Percentiles rank a stretch among this genome's conserved stretches.
Conservation (phyloP, 2,888 invertebrate species). For the Aphidoletes aphidimyza region DNA sequence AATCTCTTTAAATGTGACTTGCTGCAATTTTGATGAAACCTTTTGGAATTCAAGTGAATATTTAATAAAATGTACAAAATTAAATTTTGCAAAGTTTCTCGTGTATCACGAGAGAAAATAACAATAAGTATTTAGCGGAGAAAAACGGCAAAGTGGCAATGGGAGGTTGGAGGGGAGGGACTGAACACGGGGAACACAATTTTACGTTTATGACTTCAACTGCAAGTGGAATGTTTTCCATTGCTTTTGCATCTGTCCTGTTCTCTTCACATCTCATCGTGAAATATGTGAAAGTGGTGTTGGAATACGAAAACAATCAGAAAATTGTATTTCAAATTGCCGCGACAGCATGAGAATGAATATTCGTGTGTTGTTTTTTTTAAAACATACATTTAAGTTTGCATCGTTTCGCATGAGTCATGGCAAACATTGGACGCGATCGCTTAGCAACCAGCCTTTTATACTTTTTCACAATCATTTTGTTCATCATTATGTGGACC, state of each 20-base stretch:
- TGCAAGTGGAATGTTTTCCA: not conserved
- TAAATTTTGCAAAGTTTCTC: not conserved
- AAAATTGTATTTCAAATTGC: not conserved
- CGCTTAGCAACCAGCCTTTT: too few species aligned
- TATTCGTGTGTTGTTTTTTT: too few species aligned
- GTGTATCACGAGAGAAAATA: not conserved
- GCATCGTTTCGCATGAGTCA: not conserved
- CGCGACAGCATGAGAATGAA: not conserved
- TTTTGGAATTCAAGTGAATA: constrained; percentile 20
- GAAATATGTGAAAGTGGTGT: not conserved
- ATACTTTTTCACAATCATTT: too few species aligned
- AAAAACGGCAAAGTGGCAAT: not conserved
- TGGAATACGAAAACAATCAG: not conserved
- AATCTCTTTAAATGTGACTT: too few species aligned
- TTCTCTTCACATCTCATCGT: too few species aligned
- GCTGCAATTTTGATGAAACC: constrained; percentile 21
- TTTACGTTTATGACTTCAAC: not conserved
- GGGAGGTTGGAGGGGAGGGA: too few species aligned
- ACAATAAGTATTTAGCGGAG: not conserved
- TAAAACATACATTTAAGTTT: not conserved
- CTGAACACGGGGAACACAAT: too few species aligned
- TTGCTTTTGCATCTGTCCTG: not conserved
- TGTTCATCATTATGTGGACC: too few species aligned
- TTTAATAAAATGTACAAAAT: not conserved
- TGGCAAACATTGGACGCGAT: not conserved